These are phyloP conservation scores for Hippocampus abdominalis DNA, from an alignment of 2,113 vertebrate genomes.

Conservation along the genomic window DNA sequence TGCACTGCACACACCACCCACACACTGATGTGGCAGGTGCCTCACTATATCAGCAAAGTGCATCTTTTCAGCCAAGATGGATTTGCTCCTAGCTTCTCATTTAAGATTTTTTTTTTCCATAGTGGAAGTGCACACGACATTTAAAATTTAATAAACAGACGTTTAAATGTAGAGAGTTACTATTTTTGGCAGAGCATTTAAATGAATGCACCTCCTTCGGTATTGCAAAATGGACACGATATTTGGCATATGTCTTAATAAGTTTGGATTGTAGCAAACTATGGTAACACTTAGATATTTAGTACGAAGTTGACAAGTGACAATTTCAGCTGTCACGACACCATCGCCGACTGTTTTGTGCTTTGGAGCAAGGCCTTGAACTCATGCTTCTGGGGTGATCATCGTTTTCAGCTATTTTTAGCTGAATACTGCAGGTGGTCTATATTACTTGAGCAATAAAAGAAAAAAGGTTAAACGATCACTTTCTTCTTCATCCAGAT, in stretches of 20 bases:
- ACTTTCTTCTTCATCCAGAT: not conserved
- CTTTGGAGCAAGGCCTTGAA: constrained; percentile 14
- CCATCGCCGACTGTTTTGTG: not conserved
- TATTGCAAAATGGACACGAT: constrained; percentile 28
- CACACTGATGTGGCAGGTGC: constrained; percentile 38
- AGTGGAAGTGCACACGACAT: constrained; percentile 36
- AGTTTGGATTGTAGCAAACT: constrained; percentile 12
- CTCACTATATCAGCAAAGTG: constrained; percentile 48
- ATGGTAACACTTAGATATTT: not conserved
- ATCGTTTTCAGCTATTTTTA: not conserved
- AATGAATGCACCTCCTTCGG: constrained; percentile 15
- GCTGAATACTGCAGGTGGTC: not conserved
- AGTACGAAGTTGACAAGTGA: constrained; percentile 38
- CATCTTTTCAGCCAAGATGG: constrained; percentile 34
- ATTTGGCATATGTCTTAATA: constrained; percentile 36
- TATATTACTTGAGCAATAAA: constrained; percentile 5
- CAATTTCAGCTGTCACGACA: constrained; percentile 34
- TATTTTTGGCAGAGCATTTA: constrained; percentile 21
- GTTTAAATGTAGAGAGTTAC: constrained; percentile 14
- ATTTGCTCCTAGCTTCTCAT: constrained; percentile 14
- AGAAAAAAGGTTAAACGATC: constrained; percentile 13
- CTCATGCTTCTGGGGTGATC: not conserved
- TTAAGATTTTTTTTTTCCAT: constrained; percentile 19
- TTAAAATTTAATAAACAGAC: constrained; percentile 29
- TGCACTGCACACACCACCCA: constrained; percentile 39